Evolutionary conservation across 2,888 invertebrate genomes (phyloP).

Genomic region (Leptopilina syphax): DNA sequence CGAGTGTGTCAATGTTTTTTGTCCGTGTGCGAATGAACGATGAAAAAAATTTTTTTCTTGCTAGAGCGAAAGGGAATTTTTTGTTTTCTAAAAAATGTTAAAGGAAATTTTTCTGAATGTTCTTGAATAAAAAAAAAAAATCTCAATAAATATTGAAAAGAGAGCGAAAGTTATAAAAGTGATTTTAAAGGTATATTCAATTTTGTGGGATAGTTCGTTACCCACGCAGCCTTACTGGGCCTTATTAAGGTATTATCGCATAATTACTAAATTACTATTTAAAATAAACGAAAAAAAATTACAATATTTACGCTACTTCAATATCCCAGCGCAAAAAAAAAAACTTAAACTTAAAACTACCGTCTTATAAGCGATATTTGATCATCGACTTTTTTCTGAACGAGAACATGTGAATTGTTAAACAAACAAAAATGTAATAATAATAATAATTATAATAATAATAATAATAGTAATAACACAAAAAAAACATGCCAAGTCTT

Average conservation of each 20-base stretch:
- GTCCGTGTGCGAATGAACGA: conserved; percentile 44
- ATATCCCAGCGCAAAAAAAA: conserved; percentile 60
- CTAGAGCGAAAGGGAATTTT: not conserved
- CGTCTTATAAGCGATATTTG: conserved; percentile 57
- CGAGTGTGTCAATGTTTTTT: conserved; percentile 34
- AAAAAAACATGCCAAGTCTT: conserved; percentile 40
- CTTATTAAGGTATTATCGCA: conserved; percentile 76
- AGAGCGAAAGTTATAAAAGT: conserved; percentile 49
- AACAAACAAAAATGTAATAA: conserved; percentile 45
- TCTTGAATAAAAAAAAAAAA: not conserved
- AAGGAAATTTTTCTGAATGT: not conserved
- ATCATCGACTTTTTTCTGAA: conserved; percentile 53
- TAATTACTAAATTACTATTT: conserved; percentile 72
- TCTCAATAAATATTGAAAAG: too few relatives aligned
- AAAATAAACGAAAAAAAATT: conserved; percentile 61
- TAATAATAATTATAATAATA: conserved; percentile 42
- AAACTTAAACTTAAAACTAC: conserved; percentile 61
- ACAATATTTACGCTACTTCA: conserved; percentile 69
- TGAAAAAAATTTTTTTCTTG: conserved; percentile 41
- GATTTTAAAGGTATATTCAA: conserved; percentile 69
- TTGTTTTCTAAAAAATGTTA: too few relatives aligned
- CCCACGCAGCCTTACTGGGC: conserved; percentile 77
- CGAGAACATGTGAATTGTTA: conserved; percentile 51
- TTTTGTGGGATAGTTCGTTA: conserved; percentile 72
- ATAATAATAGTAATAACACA: conserved; percentile 45